Evolutionary conservation across 2,113 vertebrate species (phyloP).

Genomic region (Isurus oxyrinchus): DNA sequence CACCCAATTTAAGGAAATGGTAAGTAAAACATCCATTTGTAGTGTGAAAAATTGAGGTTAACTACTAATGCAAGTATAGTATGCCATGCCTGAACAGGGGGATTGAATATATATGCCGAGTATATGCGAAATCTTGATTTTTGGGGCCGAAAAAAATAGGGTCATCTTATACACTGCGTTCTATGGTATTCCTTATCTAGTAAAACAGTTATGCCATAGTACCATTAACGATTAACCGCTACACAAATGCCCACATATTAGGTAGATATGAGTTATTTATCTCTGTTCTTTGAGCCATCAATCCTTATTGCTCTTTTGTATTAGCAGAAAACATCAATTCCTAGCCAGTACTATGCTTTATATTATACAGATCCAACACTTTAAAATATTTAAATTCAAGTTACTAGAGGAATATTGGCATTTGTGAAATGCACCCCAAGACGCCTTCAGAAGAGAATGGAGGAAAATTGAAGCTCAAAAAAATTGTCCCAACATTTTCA

Average conservation of each 20-base stretch:
- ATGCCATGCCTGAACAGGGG: too few relatives aligned
- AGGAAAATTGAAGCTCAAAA: background rate
- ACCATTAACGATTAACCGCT: background rate
- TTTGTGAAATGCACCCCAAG: background rate
- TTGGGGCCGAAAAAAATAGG: too few relatives aligned
- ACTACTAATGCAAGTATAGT: too few relatives aligned
- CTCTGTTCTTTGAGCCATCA: background rate
- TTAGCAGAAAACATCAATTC: background rate
- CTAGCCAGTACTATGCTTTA: background rate
- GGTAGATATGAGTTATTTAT: background rate
- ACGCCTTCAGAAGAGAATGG: background rate
- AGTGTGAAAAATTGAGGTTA: too few relatives aligned
- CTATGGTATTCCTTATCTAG: background rate
- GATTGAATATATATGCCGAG: too few relatives aligned
- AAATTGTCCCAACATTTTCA: background rate
- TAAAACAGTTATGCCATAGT: background rate
- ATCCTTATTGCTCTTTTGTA: background rate
- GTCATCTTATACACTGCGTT: too few relatives aligned
- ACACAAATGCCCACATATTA: background rate
- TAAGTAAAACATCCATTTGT: too few relatives aligned
- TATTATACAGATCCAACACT: background rate
- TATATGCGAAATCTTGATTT: too few relatives aligned
- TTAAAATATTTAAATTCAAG: background rate
- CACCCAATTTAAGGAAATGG: too few relatives aligned
- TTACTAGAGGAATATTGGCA: background rate